Evolutionary conservation across 2,888 invertebrate genomes (phyloP).

Genomic region (Xanthorhoe spadicearia): DNA sequence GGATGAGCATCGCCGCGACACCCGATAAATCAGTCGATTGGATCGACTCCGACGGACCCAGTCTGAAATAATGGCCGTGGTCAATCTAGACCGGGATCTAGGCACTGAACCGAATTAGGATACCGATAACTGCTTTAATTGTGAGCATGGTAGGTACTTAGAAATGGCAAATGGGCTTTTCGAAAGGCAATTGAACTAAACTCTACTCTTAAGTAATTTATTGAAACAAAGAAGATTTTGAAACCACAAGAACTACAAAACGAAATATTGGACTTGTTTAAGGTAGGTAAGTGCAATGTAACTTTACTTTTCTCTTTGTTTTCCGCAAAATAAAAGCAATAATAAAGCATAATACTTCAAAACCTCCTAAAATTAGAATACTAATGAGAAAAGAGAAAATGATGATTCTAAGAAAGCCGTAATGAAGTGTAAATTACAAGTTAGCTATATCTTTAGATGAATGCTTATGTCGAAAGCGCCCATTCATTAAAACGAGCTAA

Average conservation of each 20-base stretch:
- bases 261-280: no score
- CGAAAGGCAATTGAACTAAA: background rate
- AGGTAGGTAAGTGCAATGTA: no score
- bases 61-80: conserved; percentile 40
- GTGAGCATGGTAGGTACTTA: background rate
- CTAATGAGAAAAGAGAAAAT: conserved; percentile 12
- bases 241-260: no score
- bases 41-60: conserved; percentile 49
- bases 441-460: conserved; percentile 28
- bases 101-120: conserved; percentile 33
- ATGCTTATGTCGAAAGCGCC: conserved; percentile 29
- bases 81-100: conserved; percentile 16
- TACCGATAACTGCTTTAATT: conserved; percentile 39
- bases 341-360: background rate
- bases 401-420: conserved; percentile 19
- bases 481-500: conserved; percentile 50
- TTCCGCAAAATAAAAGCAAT: no score
- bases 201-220: background rate
- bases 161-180: background rate
- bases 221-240: no score
- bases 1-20: conserved; percentile 51
- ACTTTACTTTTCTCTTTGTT: no score
- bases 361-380: conserved; percentile 1
- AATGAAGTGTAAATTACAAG: conserved; percentile 33
- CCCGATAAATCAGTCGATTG: conserved; percentile 66